These are phyloP conservation scores for Rhimphoctona megacephalus DNA, from an alignment of 2,888 invertebrate species.

Conservation along the genomic window DNA sequence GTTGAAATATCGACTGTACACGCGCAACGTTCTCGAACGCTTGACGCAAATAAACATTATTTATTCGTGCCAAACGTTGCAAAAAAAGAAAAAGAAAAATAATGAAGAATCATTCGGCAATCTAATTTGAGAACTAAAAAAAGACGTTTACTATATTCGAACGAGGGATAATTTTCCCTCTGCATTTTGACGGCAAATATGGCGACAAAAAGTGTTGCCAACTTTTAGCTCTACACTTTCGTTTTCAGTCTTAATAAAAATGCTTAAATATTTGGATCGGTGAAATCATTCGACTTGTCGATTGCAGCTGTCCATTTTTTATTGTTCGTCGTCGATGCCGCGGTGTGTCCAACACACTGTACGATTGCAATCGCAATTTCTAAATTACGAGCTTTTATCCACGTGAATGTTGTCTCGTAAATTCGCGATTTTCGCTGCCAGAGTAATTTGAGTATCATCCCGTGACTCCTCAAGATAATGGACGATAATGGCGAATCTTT, in stretches of 20 bases:
- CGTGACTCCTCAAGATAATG: constrained; percentile 49
- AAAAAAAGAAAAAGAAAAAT: constrained; percentile 45
- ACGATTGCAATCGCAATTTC: not conserved
- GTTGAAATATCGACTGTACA: not conserved
- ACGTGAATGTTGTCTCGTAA: constrained; percentile 26
- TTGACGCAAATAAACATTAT: constrained; percentile 71
- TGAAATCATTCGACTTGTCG: constrained; percentile 15
- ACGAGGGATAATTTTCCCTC: constrained; percentile 42
- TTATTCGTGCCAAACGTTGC: constrained; percentile 68
- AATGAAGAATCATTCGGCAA: constrained; percentile 42
- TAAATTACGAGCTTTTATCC: not conserved
- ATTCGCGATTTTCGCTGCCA: constrained; percentile 23
- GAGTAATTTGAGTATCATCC: constrained; percentile 49
- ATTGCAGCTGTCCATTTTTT: constrained; percentile 28
- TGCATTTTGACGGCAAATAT: constrained; percentile 58
- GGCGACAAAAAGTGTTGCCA: constrained; percentile 58
- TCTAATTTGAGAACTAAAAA: constrained; percentile 35
- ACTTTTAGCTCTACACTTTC: constrained; percentile 47
- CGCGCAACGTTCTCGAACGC: constrained; percentile 36
- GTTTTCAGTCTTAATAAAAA: constrained; percentile 54
- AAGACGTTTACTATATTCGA: constrained; percentile 41
- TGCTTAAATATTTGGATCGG: constrained; percentile 18
- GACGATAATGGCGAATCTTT: constrained; percentile 35
- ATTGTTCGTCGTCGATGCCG: constrained; percentile 3
- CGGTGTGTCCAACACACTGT: constrained; percentile 17